Evolutionary conservation across 2,888 invertebrate species (phyloP).

Genomic region (Limenitis arthemis): DNA sequence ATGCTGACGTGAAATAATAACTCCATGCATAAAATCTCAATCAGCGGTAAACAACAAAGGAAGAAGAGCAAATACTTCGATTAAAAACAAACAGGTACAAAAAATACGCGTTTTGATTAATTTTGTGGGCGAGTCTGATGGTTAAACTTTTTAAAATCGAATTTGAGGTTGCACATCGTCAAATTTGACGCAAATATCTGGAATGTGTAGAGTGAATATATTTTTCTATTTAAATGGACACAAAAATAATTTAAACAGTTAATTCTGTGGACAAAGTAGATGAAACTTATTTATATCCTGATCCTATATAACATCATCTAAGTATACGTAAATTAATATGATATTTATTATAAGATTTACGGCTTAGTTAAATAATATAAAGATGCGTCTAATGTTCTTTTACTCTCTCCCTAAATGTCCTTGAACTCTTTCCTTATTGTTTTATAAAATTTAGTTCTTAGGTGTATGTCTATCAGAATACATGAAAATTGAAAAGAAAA

Average conservation of each 20-base stretch:
- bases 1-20: slow-evolving; percentile 32
- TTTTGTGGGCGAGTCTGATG: slow-evolving; percentile 48
- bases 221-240: background rate
- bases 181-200: slow-evolving; percentile 52
- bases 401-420: too few species aligned
- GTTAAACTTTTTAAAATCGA: slow-evolving; percentile 39
- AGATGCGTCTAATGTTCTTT: too few species aligned
- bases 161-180: slow-evolving; percentile 54
- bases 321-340: too few species aligned
- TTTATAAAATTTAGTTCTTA: too few species aligned
- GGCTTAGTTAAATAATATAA: too few species aligned
- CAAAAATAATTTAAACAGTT: background rate
- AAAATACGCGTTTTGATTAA: slow-evolving; percentile 66
- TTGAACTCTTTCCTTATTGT: too few species aligned
- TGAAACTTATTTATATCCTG: too few species aligned
- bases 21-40: slow-evolving; percentile 70
- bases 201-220: slow-evolving; percentile 36
- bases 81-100: slow-evolving; percentile 62
- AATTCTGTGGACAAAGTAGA: background rate
- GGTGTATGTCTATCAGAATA: too few species aligned
- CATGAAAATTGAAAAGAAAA: too few species aligned
- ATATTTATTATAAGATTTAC: too few species aligned
- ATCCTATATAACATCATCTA: too few species aligned
- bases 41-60: slow-evolving; percentile 51
- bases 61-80: slow-evolving; percentile 48